Conservation (phyloP, 2,888 invertebrate species). For the Stenurella melanura region DNA sequence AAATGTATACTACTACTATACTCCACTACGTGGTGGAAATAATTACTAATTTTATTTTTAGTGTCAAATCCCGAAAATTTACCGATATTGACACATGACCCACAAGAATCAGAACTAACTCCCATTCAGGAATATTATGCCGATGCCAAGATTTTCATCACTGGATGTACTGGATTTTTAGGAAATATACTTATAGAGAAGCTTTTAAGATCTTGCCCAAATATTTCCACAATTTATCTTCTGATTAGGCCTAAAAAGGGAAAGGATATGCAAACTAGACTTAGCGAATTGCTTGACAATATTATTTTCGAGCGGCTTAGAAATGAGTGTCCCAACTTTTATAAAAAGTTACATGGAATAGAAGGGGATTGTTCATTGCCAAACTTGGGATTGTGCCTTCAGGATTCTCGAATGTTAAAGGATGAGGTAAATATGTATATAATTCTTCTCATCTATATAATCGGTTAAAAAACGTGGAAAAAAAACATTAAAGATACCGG, state of each 20-base stretch:
- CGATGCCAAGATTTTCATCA: slow-evolving; percentile 70
- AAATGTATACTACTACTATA: no score
- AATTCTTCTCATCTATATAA: no score
- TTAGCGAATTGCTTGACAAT: slow-evolving; percentile 82
- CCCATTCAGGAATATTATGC: slow-evolving; percentile 70
- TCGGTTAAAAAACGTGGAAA: no score
- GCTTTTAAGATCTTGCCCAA: slow-evolving; percentile 76
- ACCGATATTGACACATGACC: background rate
- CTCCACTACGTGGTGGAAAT: no score
- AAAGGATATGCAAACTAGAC: slow-evolving; percentile 79
- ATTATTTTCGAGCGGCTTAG: slow-evolving; percentile 77
- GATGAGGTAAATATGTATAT: slow-evolving; percentile 41
- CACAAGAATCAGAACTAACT: slow-evolving; percentile 42
- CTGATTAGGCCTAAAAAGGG: slow-evolving; percentile 78
- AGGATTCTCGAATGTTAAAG: slow-evolving; percentile 13
- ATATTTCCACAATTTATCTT: slow-evolving; percentile 75
- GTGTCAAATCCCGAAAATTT: background rate
- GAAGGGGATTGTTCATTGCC: slow-evolving; percentile 79
- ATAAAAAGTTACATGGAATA: slow-evolving; percentile 75
- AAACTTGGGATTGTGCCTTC: slow-evolving; percentile 74
- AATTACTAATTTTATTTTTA: background rate
- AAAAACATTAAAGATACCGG: no score
- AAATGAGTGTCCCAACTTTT: slow-evolving; percentile 77
- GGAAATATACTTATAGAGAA: slow-evolving; percentile 78
- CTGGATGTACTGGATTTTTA: slow-evolving; percentile 76